These are phyloP conservation scores for Trypoxylus dichotomus DNA, from an alignment of 1,140 invertebrate genomes.

Conservation along the genomic window DNA sequence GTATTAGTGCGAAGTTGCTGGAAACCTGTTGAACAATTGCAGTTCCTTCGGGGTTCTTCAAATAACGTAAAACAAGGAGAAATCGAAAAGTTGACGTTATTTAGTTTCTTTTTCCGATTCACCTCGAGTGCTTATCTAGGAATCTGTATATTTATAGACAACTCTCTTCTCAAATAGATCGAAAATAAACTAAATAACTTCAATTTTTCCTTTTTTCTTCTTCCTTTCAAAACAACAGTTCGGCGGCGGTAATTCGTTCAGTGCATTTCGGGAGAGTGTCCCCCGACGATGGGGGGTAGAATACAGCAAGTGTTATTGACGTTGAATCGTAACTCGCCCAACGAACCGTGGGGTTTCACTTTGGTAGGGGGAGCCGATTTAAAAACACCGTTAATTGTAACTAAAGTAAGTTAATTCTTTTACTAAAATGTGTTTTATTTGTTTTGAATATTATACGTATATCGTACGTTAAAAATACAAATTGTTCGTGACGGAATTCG, in stretches of 20 bases:
- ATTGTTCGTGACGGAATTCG: background rate
- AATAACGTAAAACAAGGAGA: background rate
- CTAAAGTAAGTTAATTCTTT: constrained; percentile 71
- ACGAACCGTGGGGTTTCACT: constrained; percentile 87
- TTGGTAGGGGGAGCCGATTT: constrained; percentile 89
- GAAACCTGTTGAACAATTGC: constrained; percentile 29
- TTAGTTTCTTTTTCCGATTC: background rate
- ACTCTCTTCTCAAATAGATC: background rate
- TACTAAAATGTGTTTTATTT: background rate
- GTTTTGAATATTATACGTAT: too few species aligned
- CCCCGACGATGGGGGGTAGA: constrained; percentile 59
- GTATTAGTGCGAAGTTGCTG: constrained; percentile 1
- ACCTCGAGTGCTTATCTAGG: background rate
- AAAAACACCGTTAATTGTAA: constrained; percentile 84
- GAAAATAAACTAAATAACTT: constrained; percentile 15
- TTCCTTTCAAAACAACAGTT: background rate
- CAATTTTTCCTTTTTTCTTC: background rate
- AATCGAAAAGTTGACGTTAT: constrained; percentile 9
- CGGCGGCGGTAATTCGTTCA: background rate
- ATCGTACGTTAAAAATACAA: background rate
- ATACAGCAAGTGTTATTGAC: constrained; percentile 72
- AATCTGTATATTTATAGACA: too few species aligned
- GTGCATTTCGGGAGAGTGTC: background rate
- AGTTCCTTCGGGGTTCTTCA: background rate
- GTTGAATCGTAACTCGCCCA: constrained; percentile 72